These are phyloP conservation scores for Aptenodytes forsteri DNA, from an alignment of 2,113 vertebrate species.

Conservation along the genomic window DNA sequence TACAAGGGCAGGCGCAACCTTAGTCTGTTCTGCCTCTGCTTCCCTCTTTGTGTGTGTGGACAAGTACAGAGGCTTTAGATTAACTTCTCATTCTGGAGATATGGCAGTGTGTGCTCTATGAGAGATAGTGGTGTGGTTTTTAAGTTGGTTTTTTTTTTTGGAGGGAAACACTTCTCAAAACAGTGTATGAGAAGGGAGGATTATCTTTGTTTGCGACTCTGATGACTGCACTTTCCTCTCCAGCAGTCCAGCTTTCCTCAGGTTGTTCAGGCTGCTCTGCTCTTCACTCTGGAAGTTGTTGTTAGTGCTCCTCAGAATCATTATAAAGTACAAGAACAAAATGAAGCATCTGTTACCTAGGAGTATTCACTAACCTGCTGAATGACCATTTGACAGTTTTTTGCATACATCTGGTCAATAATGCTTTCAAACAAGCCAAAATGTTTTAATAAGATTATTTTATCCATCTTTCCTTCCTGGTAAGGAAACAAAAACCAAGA, in stretches of 20 bases:
- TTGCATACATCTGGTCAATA: not conserved
- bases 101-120: not conserved
- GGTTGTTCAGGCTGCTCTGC: not conserved
- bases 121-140: not conserved
- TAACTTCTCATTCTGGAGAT: not conserved
- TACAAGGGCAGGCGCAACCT: not conserved
- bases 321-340: not conserved
- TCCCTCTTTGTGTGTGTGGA: not conserved
- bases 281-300: not conserved
- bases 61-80: not conserved
- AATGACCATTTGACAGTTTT: not conserved
- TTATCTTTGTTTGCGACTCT: not conserved
- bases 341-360: not conserved
- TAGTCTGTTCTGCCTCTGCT: not conserved
- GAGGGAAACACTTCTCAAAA: not conserved
- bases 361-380: not conserved
- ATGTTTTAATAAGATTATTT: not conserved
- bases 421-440: not conserved
- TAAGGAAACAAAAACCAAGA: not conserved
- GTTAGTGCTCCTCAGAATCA: not conserved
- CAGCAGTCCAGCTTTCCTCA: not conserved
- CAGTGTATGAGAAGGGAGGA: not conserved
- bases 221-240: not conserved
- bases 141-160: not conserved
- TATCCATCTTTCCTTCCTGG: not conserved